phyloP scores from a whole-genome alignment of 1,140 invertebrate species.

The Colletes gigas region DNA sequence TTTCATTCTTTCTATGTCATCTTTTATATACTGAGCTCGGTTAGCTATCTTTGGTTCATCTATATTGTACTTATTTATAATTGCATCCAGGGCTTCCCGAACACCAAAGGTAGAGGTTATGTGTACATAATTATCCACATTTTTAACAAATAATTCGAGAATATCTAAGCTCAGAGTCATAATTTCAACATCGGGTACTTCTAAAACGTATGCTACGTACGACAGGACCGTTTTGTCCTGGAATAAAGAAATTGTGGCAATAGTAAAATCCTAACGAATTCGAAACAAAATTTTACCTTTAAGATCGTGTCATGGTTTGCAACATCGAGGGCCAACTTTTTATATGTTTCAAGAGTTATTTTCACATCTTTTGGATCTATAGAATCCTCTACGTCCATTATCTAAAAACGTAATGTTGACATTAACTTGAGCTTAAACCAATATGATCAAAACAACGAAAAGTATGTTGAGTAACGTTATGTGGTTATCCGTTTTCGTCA shows the following conservation, averaged over 20 bases:
- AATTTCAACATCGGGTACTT: constrained; percentile 75
- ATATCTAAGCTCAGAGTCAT: constrained; percentile 75
- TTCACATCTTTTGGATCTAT: constrained; percentile 74
- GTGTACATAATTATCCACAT: constrained; percentile 79
- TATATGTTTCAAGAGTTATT: constrained; percentile 77
- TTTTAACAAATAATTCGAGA: constrained; percentile 77
- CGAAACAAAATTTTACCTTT: constrained; percentile 69
- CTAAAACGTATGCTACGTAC: constrained; percentile 78
- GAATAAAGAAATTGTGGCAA: constrained; percentile 38
- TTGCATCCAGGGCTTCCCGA: constrained; percentile 76
- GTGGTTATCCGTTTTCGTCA: background rate
- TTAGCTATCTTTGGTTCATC: constrained; percentile 74
- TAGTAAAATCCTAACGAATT: background rate
- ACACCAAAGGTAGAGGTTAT: constrained; percentile 80
- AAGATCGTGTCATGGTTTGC: constrained; percentile 80
- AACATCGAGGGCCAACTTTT: constrained; percentile 76
- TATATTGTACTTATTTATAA: constrained; percentile 74
- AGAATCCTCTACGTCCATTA: constrained; percentile 74
- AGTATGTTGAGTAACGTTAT: background rate
- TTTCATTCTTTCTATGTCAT: constrained; percentile 79
- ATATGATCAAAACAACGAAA: background rate
- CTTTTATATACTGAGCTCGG: constrained; percentile 74
- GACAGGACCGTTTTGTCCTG: constrained; percentile 80
- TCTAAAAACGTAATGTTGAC: constrained; percentile 64
- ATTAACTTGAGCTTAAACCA: constrained; percentile 53